Conservation (phyloP, 2,797 vertebrate species). For the Lophius americanus region DNA sequence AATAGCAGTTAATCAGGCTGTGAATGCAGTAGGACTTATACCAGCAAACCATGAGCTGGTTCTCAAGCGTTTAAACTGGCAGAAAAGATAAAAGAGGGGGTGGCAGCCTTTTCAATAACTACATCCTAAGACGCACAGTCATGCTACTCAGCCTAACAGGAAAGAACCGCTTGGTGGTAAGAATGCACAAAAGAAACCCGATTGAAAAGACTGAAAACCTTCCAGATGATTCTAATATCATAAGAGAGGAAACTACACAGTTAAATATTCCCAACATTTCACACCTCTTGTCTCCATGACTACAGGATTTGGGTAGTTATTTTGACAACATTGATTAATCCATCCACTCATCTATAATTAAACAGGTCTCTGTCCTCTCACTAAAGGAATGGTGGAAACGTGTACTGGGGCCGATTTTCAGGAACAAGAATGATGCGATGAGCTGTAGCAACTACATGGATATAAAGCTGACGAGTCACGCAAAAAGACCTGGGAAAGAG, state of each 20-base stretch:
- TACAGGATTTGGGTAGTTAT: constrained; percentile 12
- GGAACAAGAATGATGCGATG: no score
- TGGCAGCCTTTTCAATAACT: constrained; percentile 3
- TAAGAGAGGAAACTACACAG: constrained; percentile 3
- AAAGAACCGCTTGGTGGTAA: not conserved
- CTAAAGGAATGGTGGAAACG: no score
- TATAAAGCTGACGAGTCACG: no score
- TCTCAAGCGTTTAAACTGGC: not conserved
- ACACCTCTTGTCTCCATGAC: constrained; percentile 11
- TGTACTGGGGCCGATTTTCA: no score
- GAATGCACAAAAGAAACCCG: not conserved
- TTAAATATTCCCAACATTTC: constrained; percentile 6
- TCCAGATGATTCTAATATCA: not conserved
- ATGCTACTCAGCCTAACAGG: not conserved
- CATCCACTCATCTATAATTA: constrained; percentile 21
- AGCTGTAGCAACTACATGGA: no score
- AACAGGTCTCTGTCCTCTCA: not conserved
- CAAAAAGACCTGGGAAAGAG: no score
- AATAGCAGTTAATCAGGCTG: constrained; percentile 6
- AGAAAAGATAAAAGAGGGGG: no score
- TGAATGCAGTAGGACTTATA: constrained; percentile 29
- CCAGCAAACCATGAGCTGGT: constrained; percentile 31
- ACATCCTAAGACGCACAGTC: not conserved
- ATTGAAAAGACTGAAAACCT: not conserved
- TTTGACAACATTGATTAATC: not conserved